Base-by-base conservation (phyloP, 2,797 vertebrate species). In the Melopsittacus undulatus region DNA sequence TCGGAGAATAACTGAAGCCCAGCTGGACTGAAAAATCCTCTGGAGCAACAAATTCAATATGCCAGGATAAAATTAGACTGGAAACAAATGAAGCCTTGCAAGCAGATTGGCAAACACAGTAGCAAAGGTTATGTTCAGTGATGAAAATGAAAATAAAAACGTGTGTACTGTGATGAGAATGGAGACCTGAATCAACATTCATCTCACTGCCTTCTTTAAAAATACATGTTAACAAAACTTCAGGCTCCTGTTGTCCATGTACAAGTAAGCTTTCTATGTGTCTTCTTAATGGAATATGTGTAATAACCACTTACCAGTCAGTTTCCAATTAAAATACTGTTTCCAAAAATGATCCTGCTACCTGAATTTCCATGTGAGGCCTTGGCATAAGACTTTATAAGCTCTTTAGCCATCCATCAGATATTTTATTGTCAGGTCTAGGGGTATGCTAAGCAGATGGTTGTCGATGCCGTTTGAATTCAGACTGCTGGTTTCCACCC, bases 361-460 rank as follows among this genome's bases (percentile, higher is more conserved):
- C 90, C 43, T 69, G 78, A 82, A 82, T 91, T 92, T 88, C 69
- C 64, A 75, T 15, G 70, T 6, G 12, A 93, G 83, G 61, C 89
- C 67, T 59, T 89, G 88, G 92, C 76, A 90, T 52, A 46, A 49
- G 32, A 81, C 56, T 83, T 72, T 27, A 69, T 14, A 64, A 85
- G 87, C 63, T 70, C 43, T 52, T 74, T 79, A 95, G 89, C 70
- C 85, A 67, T 43, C 87, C 93, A 90, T 89, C 92, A 87, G 67
- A 49, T 78, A 63, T n/a, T 87, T 38, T 72, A 80, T 93, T 91
- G 83, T 88, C 94, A 88, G 63, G 56, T 75, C 51, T n/a, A 43
- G 88, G 61, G 91, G 30, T 77, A 87, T 23, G 85, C 87, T 32
- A 63, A 95, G 86, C 96, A 96, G 93, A 95, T 94, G 95, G 94